Base-by-base conservation (phyloP, 2,888 invertebrate genomes). In the Athrips mouffetella region DNA sequence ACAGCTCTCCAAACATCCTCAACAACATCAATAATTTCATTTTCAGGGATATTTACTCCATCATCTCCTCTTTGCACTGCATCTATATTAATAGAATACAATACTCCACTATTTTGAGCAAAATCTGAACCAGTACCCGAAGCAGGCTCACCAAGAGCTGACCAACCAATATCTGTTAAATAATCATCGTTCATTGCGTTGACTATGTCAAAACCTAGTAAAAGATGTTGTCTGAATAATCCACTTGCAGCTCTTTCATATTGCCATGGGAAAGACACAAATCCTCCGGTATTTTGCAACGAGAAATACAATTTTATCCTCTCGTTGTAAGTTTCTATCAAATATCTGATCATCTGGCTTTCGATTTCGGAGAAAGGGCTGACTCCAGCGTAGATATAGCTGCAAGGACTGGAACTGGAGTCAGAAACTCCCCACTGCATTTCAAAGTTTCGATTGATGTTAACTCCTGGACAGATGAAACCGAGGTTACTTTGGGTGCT, bases 381-480 rank as follows among this genome's bases (percentile, higher is more conserved):
- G 0, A 76, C 66, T 0, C 95, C 95, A 10, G 90, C 90, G 67
- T 86, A 95, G 0, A 89, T 86, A 2, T 92, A 91, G 6, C 84
- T 77, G 69, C 94, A 94, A 4, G 90, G 91, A 46, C 89, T 84
- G 1, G 71, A 72, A 48, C 91, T 91, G 2, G 91, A 87, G 44
- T 90, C 93, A 45, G 76, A 89, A 73, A 78, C 81, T 73, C 87
- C 90, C 94, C 94, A 95, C 52, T 92, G 89, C 50, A 91, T 90
- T 45, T 90, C 92, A 59, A 94, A 95, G 71, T 96, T 96, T 2
- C 95, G 82, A 67, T 95, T 95, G 2, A 92, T 90, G 72, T 96
- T 94, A 0, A 91, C 91, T 1, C 96, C 96, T 1, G 80, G 77
- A 58, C 94, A 95, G 0, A 72, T 62, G 0, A 70, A 47, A 8